phyloP scores from a whole-genome alignment of 2,113 vertebrate species.

The Mustela lutreola region DNA sequence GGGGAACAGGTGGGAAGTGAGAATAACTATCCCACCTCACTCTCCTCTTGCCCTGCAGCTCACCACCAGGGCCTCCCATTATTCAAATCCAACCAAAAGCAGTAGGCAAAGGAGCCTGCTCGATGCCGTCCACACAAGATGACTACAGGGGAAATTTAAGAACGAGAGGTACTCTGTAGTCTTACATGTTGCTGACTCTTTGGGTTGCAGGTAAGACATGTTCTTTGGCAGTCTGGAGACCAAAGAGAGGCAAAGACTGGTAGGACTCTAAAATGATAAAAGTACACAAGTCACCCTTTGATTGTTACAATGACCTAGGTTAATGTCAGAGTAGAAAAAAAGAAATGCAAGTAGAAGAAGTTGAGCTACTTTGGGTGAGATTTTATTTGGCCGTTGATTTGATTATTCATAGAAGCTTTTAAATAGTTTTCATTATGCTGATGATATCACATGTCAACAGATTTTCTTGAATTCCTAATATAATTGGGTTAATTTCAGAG shows the following conservation, averaged over 20 bases:
- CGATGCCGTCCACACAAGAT: background rate
- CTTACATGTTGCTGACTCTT: background rate
- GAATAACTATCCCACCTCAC: background rate
- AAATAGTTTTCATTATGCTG: background rate
- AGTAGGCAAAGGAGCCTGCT: background rate
- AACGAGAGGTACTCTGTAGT: background rate
- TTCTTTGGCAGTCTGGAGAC: background rate
- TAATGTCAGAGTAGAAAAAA: background rate
- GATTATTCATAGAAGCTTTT: background rate
- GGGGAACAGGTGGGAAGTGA: background rate
- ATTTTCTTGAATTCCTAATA: slow-evolving; percentile 12
- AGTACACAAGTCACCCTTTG: background rate
- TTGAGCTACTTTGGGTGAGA: background rate
- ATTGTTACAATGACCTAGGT: background rate
- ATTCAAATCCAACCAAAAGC: background rate
- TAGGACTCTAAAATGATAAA: background rate
- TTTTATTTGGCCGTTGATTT: background rate
- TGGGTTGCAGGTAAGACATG: background rate
- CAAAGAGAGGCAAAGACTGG: background rate
- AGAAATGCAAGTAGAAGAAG: background rate
- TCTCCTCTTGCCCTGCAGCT: background rate
- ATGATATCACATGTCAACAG: background rate
- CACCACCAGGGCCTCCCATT: background rate
- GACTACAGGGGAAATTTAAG: background rate
- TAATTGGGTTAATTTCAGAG: background rate